Percentiles rank a stretch among this genome's conserved stretches.
Evolutionary conservation across 2,888 invertebrate genomes (phyloP).

Genomic region (Eristalinus aeneus): DNA sequence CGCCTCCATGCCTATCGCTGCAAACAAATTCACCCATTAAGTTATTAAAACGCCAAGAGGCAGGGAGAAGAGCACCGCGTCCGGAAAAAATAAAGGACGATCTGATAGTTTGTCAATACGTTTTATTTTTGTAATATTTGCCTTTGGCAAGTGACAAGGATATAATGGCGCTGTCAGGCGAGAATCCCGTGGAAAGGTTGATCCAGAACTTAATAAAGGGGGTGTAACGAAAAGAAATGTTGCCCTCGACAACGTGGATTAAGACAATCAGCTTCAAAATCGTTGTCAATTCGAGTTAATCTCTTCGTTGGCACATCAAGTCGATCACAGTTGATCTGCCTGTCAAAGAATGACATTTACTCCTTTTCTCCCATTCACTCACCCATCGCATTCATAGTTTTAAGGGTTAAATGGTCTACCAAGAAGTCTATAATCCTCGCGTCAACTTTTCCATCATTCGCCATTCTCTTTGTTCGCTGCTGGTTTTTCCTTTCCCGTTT

Average conservation of each 20-base stretch:
- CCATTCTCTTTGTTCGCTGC: background rate
- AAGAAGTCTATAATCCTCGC: constrained; percentile 7
- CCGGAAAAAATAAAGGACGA: constrained; percentile 7
- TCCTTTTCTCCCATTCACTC: background rate
- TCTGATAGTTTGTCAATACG: constrained; percentile 56
- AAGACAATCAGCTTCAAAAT: background rate
- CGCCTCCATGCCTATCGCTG: background rate
- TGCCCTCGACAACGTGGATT: background rate
- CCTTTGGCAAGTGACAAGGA: constrained; percentile 23
- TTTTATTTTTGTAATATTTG: background rate
- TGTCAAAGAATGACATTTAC: background rate
- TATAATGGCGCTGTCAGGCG: background rate
- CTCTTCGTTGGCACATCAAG: background rate
- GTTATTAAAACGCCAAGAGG: constrained; percentile 48
- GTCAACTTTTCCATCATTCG: background rate
- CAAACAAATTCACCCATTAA: constrained; percentile 53
- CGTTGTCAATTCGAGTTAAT: constrained; percentile 15
- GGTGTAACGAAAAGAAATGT: background rate
- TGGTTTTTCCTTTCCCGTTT: constrained; percentile 10
- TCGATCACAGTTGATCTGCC: constrained; percentile 31
- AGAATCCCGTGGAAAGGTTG: background rate
- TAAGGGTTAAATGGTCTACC: constrained; percentile 1
- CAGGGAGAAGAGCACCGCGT: constrained; percentile 15
- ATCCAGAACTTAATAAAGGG: background rate
- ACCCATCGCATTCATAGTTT: constrained; percentile 8